Percentiles rank a stretch among this genome's conserved stretches.
Evolutionary conservation across 2,113 vertebrate genomes (phyloP).

Genomic region (Rutilus rutilus): DNA sequence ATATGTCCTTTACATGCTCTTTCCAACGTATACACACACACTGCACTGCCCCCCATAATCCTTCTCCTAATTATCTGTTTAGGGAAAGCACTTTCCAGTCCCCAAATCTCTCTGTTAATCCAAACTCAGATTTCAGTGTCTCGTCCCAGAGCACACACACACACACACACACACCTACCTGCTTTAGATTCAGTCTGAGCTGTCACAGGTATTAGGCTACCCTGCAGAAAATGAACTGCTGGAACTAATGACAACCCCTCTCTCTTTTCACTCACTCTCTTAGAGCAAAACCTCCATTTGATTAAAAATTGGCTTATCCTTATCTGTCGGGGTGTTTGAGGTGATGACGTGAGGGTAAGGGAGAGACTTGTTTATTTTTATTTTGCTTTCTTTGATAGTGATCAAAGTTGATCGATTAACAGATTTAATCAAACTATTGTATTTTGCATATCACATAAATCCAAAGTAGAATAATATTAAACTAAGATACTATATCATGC

Average conservation of each 20-base stretch:
- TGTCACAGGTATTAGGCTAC: slow-evolving; percentile 67
- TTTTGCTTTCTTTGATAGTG: slow-evolving; percentile 14
- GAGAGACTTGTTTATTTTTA: slow-evolving; percentile 33
- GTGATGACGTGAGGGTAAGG: slow-evolving; percentile 46
- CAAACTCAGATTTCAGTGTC: slow-evolving; percentile 40
- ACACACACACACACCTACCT: slow-evolving; percentile 58
- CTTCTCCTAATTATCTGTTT: slow-evolving; percentile 47
- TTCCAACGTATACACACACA: not conserved
- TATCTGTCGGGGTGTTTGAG: slow-evolving; percentile 63
- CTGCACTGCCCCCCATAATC: not conserved
- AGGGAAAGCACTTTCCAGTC: slow-evolving; percentile 1
- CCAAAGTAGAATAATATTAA: no score
- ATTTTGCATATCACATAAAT: no score
- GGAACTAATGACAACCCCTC: slow-evolving; percentile 75
- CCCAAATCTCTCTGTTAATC: slow-evolving; percentile 37
- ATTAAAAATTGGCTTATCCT: slow-evolving; percentile 69
- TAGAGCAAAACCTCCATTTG: slow-evolving; percentile 59
- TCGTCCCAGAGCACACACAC: slow-evolving; percentile 48
- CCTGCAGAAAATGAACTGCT: slow-evolving; percentile 67
- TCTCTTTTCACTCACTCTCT: slow-evolving; percentile 43
- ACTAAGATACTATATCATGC: no score
- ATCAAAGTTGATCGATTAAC: slow-evolving; percentile 7
- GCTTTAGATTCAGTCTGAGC: slow-evolving; percentile 71
- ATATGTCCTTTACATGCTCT: slow-evolving; percentile 2
- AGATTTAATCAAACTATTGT: not conserved